Conservation (phyloP, 2,113 vertebrate species). For the Mystacornis crossleyi region DNA sequence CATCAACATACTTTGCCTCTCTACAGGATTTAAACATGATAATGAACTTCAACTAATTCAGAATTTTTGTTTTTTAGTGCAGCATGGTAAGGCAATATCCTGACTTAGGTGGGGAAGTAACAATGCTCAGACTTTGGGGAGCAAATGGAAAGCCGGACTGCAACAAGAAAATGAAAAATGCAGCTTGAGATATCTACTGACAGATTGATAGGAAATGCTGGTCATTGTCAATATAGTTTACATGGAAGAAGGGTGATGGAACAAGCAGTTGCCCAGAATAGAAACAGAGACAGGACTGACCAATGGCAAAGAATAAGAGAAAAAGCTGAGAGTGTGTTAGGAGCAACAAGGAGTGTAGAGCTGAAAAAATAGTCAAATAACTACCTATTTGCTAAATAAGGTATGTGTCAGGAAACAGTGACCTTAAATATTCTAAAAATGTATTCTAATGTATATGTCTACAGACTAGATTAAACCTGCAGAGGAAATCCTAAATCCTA, state of each 20-base stretch:
- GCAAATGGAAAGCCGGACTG: not conserved
- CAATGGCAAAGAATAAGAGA: not conserved
- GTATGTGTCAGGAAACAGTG: not conserved
- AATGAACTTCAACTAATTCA: not conserved
- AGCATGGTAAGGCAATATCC: not conserved
- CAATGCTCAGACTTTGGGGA: not conserved
- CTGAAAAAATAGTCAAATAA: not conserved
- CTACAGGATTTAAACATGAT: not conserved
- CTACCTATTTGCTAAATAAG: not conserved
- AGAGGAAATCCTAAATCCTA: not conserved
- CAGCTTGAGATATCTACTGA: not conserved
- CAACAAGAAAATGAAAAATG: not conserved
- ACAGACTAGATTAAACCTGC: not conserved
- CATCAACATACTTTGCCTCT: not conserved
- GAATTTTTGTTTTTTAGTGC: not conserved
- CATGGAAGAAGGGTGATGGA: not conserved
- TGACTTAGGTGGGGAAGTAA: not conserved
- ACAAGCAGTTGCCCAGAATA: not conserved
- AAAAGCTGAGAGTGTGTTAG: not conserved
- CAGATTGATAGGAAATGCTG: not conserved
- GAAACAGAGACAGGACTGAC: not conserved
- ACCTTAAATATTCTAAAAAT: not conserved
- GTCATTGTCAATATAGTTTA: not conserved
- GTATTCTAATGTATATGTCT: not conserved
- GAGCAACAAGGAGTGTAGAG: fast-evolving